A percentile compares a stretch with the other conserved stretches of the same genome.
Conservation (phyloP, 2,113 vertebrate species). For the Malaclemys terrapin region DNA sequence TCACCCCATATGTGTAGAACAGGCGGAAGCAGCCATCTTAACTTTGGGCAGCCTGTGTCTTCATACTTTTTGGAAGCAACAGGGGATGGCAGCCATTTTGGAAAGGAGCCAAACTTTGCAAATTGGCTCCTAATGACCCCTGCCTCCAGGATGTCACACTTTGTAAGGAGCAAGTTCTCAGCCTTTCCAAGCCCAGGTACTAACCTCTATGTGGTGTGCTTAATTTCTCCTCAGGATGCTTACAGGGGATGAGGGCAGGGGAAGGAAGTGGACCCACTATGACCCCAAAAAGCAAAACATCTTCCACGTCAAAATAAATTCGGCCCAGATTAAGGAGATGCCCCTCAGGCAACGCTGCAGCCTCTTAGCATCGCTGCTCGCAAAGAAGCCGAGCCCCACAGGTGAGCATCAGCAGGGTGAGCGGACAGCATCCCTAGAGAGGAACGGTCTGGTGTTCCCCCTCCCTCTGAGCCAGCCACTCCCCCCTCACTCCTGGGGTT, state of each 20-base stretch:
- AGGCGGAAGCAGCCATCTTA: too few species aligned
- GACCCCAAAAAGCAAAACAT: neutral
- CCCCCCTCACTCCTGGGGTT: neutral
- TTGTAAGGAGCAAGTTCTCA: too few species aligned
- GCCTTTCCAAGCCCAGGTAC: too few species aligned
- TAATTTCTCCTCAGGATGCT: neutral
- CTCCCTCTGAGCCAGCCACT: neutral
- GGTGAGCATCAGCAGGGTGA: neutral
- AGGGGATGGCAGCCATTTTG: too few species aligned
- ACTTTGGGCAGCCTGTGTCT: too few species aligned
- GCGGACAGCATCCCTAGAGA: too few species aligned
- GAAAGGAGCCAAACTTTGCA: too few species aligned
- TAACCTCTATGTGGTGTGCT: too few species aligned
- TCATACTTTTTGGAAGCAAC: too few species aligned
- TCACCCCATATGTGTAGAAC: too few species aligned
- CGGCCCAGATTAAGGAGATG: neutral
- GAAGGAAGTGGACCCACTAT: neutral
- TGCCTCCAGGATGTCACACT: neutral
- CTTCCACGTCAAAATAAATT: neutral
- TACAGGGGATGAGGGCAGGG: too few species aligned
- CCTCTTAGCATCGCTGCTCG: neutral
- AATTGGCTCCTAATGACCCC: too few species aligned
- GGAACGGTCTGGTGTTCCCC: neutral
- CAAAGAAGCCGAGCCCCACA: neutral
- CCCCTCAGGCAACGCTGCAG: neutral